Evolutionary conservation across 2,888 invertebrate species (phyloP).

Genomic region (Caenorhabditis angaria): DNA sequence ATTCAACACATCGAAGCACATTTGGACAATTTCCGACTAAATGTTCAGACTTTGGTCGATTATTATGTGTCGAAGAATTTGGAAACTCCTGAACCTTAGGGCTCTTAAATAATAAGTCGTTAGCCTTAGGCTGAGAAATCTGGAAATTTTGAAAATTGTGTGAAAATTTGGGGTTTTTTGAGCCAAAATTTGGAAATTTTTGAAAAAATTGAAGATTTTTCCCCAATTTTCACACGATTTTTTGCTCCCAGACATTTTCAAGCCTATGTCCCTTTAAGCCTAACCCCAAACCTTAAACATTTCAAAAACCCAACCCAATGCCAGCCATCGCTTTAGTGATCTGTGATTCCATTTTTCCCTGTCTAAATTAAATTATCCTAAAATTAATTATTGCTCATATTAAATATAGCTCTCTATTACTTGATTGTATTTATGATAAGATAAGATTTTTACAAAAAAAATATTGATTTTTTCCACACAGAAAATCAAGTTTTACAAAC

Average conservation of each 20-base stretch:
- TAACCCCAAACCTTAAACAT: neutral
- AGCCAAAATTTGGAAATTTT: no score
- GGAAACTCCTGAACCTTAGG: conserved; percentile 52
- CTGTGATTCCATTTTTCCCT: neutral
- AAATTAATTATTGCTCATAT: neutral
- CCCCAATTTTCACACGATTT: no score
- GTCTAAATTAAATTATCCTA: neutral
- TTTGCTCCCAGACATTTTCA: no score
- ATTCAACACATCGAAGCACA: conserved; percentile 67
- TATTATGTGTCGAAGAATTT: conserved; percentile 63
- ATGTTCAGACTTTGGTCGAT: conserved; percentile 64
- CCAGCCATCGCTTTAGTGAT: neutral
- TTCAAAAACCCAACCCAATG: neutral
- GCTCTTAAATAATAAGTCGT: no score
- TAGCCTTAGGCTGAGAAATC: no score
- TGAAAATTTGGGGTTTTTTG: no score
- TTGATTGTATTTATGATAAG: neutral
- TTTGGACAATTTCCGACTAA: conserved; percentile 65
- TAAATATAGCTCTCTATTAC: neutral
- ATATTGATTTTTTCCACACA: neutral
- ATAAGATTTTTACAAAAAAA: neutral
- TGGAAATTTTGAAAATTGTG: no score
- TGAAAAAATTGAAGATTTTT: no score
- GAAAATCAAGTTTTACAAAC: neutral
- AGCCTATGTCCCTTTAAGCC: neutral